These are phyloP conservation scores for Drosophila tropicalis DNA, from an alignment of 1,140 invertebrate genomes.

Conservation along the genomic window DNA sequence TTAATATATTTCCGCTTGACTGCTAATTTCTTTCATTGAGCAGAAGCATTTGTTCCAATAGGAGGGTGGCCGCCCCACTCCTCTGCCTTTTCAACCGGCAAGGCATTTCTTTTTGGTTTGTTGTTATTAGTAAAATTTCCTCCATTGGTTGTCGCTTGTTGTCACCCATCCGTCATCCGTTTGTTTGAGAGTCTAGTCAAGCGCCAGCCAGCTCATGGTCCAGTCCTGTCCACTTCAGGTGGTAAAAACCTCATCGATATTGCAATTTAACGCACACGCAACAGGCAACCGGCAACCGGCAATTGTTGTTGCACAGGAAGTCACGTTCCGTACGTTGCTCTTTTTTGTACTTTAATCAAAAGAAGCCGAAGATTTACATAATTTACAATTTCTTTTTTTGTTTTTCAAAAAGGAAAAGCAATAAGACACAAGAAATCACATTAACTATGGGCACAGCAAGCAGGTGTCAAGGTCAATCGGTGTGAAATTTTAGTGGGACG, in stretches of 20 bases:
- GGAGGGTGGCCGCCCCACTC: too few relatives aligned
- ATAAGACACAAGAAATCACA: not conserved
- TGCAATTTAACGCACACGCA: conserved; percentile 54
- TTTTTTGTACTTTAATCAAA: conserved; percentile 56
- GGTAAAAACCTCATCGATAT: conserved; percentile 58
- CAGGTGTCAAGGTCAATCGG: conserved; percentile 60
- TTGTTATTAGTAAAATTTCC: too few relatives aligned
- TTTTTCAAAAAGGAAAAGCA: not conserved
- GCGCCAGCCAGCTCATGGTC: conserved; percentile 1
- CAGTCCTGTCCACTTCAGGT: conserved; percentile 40
- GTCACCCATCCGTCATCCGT: conserved; percentile 22
- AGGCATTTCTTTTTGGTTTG: too few relatives aligned
- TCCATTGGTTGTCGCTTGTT: not conserved
- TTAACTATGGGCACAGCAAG: not conserved
- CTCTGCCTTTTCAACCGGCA: too few relatives aligned
- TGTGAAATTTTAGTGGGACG: not conserved
- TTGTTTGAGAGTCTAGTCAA: not conserved
- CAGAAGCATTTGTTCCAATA: conserved; percentile 36
- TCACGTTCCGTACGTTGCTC: conserved; percentile 62
- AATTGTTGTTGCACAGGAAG: conserved; percentile 53
- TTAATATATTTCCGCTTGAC: conserved; percentile 76
- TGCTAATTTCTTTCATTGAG: conserved; percentile 65
- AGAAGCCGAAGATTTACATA: conserved; percentile 52
- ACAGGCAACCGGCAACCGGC: not conserved
- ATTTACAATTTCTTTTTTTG: conserved; percentile 41